Evolutionary conservation across 2,888 invertebrate species (phyloP), one percentile per base, ranked within the genome.

Genomic region (Ochlodes sylvanus): DNA sequence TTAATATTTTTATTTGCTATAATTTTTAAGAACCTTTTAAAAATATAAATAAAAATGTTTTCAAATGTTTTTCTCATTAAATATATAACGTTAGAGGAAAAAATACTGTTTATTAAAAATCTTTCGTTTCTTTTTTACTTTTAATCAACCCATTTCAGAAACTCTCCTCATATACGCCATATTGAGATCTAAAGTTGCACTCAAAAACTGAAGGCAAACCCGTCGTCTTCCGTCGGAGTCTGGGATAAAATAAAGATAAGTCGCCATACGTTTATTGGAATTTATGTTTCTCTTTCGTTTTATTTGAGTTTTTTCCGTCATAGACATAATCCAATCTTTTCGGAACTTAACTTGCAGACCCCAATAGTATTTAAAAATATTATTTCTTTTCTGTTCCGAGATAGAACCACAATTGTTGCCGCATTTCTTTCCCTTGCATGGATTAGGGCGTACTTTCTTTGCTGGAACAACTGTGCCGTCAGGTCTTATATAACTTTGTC

Each of bases 311-410:
- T 19, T 50, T 21, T 50, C 50, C 17, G 10, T 50, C 50, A 50
- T 50, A 19, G 50, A 50, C 10, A 12, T 19, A 50, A 50, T 19
- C 50, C 50, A 50, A 17, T 50, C 12, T 50, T 17, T 50, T 4
- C 19, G 2, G 19, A 3, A 2, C 50, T 19, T 21, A 19, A 19
- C 4, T 12, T 2, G 50, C 9, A 50, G 19, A 50, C 5, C 19
- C 50, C 50, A 50, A 50, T 50, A 50, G 10, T 50, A 14, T 17
- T 52, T 52, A 27, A 52, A 52, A 27, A 27, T 14, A 27, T 14
- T 12, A 21, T 52, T 14, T 52, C 52, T 52, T 6, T 0, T 52
- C 27, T 21, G 12, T 52, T 52, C 52, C 1, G 52, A 52, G 14
- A 52, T 27, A 27, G 27, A 52, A 14, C 14, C 21, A 52, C 52